Conservation (phyloP, 1,140 invertebrate genomes). For the Trichonephila clavipes region DNA sequence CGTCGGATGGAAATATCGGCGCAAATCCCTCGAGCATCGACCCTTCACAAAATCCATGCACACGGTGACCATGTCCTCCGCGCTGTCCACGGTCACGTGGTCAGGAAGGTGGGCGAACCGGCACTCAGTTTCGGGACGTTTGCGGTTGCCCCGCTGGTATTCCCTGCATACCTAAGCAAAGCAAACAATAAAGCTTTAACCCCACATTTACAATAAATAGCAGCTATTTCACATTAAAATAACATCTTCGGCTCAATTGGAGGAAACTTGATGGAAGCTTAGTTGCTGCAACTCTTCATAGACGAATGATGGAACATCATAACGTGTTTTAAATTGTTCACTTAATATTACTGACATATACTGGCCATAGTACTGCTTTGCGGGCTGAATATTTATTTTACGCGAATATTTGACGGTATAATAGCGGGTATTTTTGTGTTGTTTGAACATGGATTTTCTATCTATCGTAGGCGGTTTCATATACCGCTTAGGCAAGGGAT, state of each 20-base stretch:
- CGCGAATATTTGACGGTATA: too few species aligned
- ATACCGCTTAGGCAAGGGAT: too few species aligned
- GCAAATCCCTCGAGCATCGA: slow-evolving; percentile 96
- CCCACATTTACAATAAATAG: slow-evolving; percentile 44
- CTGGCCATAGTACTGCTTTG: too few species aligned
- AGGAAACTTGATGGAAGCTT: background rate
- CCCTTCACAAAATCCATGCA: slow-evolving; percentile 99
- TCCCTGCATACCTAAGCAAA: slow-evolving; percentile 95
- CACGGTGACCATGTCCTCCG: slow-evolving; percentile 96
- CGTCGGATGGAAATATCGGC: slow-evolving; percentile 98
- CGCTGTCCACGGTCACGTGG: slow-evolving; percentile 91
- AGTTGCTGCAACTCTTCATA: background rate
- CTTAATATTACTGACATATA: too few species aligned
- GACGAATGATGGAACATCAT: too few species aligned
- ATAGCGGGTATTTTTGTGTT: too few species aligned
- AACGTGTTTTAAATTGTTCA: too few species aligned
- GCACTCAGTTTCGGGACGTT: slow-evolving; percentile 96
- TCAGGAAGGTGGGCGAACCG: slow-evolving; percentile 98
- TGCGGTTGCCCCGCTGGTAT: slow-evolving; percentile 98
- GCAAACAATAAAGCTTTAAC: slow-evolving; percentile 68
- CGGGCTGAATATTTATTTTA: too few species aligned
- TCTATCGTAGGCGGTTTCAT: too few species aligned
- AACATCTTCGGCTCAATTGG: background rate
- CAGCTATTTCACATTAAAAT: slow-evolving; percentile 13
- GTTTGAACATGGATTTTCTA: too few species aligned